A percentile compares a stretch with the other conserved stretches of the same genome.
Conservation (phyloP, 1,140 invertebrate genomes). For the Ctenoplectra terminalis region DNA sequence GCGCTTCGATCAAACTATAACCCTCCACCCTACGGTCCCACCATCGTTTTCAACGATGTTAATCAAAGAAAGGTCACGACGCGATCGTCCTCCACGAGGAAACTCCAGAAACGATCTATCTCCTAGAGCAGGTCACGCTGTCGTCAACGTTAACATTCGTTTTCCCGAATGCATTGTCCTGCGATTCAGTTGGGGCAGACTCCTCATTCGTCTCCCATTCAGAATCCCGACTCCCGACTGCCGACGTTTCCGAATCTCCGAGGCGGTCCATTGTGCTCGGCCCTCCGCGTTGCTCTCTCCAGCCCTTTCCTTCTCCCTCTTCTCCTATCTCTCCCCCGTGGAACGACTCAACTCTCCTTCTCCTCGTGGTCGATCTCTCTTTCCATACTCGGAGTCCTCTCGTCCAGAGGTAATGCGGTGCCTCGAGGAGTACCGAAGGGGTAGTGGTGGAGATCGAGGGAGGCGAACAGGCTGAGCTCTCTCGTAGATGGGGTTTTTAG, state of each 20-base stretch:
- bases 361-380: constrained; percentile 64
- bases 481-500: constrained; percentile 69
- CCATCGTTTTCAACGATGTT: background rate
- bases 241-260: constrained; percentile 79
- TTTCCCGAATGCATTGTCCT: constrained; percentile 72
- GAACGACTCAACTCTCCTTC: constrained; percentile 23
- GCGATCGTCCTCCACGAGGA: constrained; percentile 2
- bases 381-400: constrained; percentile 63
- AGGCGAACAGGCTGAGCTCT: constrained; percentile 28
- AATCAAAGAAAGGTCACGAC: constrained; percentile 24
- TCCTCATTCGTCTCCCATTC: constrained; percentile 79
- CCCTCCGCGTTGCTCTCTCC: constrained; percentile 57
- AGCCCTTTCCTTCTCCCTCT: constrained; percentile 43
- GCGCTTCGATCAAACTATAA: background rate
- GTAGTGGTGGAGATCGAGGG: constrained; percentile 47
- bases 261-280: constrained; percentile 73
- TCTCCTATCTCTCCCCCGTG: constrained; percentile 16
- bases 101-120: constrained; percentile 55
- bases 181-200: constrained; percentile 66
- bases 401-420: constrained; percentile 69
- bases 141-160: constrained; percentile 73
- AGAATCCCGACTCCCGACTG: constrained; percentile 63
- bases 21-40: background rate
- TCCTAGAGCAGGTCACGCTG: constrained; percentile 42
- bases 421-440: constrained; percentile 63